These are phyloP conservation scores for Conchocele bisecta DNA, from an alignment of 2,888 invertebrate genomes.

Conservation along the genomic window DNA sequence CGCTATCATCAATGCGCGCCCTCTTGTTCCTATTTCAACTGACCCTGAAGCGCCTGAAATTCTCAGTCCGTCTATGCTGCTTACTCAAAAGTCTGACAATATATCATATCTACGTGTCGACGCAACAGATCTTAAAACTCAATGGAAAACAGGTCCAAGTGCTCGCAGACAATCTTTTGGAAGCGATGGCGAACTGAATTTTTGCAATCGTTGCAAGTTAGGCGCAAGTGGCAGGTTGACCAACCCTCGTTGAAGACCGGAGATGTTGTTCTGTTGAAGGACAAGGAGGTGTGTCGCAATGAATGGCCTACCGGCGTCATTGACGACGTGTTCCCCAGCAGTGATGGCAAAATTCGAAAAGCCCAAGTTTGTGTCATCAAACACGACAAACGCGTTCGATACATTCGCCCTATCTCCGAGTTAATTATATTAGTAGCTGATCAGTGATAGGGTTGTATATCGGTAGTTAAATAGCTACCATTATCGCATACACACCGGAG, in stretches of 20 bases:
- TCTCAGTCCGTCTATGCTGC: slow-evolving; percentile 15
- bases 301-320: slow-evolving; percentile 20
- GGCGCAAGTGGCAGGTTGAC: slow-evolving; percentile 33
- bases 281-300: slow-evolving; percentile 8
- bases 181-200: slow-evolving; percentile 33
- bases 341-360: slow-evolving; percentile 15
- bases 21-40: slow-evolving; percentile 9
- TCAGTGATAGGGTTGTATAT: too few species aligned
- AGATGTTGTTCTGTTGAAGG: slow-evolving; percentile 29
- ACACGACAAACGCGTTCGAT: background rate
- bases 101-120: background rate
- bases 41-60: slow-evolving; percentile 20
- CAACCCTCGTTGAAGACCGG: background rate
- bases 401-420: background rate
- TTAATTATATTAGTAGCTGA: background rate
- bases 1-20: slow-evolving; percentile 26
- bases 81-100: slow-evolving; percentile 16
- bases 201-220: slow-evolving; percentile 13
- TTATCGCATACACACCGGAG: too few species aligned
- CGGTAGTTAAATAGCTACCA: too few species aligned
- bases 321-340: slow-evolving; percentile 3
- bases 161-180: slow-evolving; percentile 29
- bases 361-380: slow-evolving; percentile 4
- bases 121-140: background rate
- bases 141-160: slow-evolving; percentile 23